These are phyloP conservation scores for Thereva nobilitata DNA, from an alignment of 2,888 invertebrate genomes.

Conservation along the genomic window DNA sequence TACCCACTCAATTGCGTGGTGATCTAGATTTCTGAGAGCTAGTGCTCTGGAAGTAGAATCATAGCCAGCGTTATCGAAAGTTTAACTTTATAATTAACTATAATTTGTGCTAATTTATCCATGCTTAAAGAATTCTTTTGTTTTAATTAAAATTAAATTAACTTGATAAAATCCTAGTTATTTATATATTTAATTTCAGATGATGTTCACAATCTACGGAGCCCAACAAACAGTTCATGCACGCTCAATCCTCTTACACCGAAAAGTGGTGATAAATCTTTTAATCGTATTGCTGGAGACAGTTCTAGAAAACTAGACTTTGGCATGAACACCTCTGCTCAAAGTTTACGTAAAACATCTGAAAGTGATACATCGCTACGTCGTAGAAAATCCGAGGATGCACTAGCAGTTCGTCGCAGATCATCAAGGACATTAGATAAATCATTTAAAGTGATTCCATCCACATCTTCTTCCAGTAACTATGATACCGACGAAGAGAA, in stretches of 20 bases:
- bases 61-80: too few relatives aligned
- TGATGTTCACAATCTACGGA: slow-evolving; percentile 47
- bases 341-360: slow-evolving; percentile 55
- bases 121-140: too few relatives aligned
- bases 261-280: slow-evolving; percentile 48
- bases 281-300: slow-evolving; percentile 43
- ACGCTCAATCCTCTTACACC: slow-evolving; percentile 54
- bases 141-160: background rate
- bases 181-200: slow-evolving; percentile 28
- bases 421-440: slow-evolving; percentile 57
- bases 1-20: too few relatives aligned
- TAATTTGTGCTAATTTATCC: too few relatives aligned
- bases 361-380: slow-evolving; percentile 57
- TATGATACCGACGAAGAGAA: slow-evolving; percentile 56
- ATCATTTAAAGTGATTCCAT: slow-evolving; percentile 54
- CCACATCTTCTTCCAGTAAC: slow-evolving; percentile 56
- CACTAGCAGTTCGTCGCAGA: slow-evolving; percentile 46
- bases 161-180: background rate
- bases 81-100: too few relatives aligned
- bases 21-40: too few relatives aligned
- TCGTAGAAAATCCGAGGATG: slow-evolving; percentile 50
- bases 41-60: too few relatives aligned
- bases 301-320: slow-evolving; percentile 54
- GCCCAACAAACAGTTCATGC: slow-evolving; percentile 48
- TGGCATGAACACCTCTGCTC: slow-evolving; percentile 55